A percentile compares a stretch with the other conserved stretches of the same genome.
Conservation (phyloP, 2,797 vertebrate genomes). For the Argya squamiceps region DNA sequence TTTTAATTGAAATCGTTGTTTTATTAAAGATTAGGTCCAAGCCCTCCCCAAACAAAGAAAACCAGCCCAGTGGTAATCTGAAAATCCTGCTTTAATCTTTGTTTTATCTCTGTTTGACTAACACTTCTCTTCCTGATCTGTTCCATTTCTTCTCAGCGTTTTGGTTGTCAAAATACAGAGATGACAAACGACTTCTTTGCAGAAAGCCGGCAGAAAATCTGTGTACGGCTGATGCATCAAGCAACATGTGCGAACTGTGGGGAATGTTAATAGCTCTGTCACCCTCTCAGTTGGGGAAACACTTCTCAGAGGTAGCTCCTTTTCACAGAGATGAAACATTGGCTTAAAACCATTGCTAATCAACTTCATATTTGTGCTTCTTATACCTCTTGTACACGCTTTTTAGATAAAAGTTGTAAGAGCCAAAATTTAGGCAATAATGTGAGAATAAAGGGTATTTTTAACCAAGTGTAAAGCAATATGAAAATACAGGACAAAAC, state of each 20-base stretch:
- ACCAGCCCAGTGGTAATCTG: neutral
- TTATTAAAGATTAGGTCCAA: neutral
- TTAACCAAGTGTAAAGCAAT: neutral
- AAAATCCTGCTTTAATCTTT: slow-evolving; percentile 32
- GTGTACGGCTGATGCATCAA: neutral
- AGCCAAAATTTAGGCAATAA: neutral
- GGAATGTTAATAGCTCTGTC: neutral
- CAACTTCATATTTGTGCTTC: neutral
- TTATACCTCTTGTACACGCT: too few relatives aligned
- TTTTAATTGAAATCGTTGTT: neutral
- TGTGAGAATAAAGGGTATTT: neutral
- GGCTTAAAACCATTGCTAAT: neutral
- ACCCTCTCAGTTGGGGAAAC: neutral
- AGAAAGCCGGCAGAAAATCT: neutral
- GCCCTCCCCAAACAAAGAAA: neutral
- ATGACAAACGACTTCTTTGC: neutral
- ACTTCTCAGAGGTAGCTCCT: neutral
- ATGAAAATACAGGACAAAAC: neutral
- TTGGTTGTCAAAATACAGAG: slow-evolving; percentile 38
- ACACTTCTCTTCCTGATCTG: neutral
- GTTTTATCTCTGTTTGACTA: slow-evolving; percentile 52
- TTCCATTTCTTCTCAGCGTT: neutral
- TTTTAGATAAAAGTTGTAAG: neutral
- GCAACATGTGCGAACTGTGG: neutral
- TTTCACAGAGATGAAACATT: neutral